phyloP scores from a whole-genome alignment of 2,888 invertebrate species.

The Elgonia sp. region DNA sequence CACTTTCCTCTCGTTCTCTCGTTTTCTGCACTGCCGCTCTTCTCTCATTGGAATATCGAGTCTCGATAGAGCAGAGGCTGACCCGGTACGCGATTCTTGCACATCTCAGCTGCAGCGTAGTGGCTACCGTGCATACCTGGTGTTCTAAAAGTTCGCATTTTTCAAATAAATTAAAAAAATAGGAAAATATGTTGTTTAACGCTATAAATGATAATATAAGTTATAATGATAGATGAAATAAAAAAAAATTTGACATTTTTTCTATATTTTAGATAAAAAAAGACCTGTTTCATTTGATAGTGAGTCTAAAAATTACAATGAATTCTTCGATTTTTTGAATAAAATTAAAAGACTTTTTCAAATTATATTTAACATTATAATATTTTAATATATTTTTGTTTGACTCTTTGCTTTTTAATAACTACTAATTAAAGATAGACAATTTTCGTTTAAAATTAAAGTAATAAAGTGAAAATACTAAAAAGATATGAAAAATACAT shows the following conservation, averaged over 20 bases:
- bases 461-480: too few species aligned
- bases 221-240: neutral
- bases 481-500: too few species aligned
- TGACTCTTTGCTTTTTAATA: too few species aligned
- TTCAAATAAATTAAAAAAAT: neutral
- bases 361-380: too few species aligned
- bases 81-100: conserved; percentile 73
- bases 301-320: too few species aligned
- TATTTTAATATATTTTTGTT: too few species aligned
- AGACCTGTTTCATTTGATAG: too few species aligned
- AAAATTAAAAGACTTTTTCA: too few species aligned
- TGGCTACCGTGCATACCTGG: conserved; percentile 49
- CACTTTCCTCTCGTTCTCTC: conserved; percentile 66
- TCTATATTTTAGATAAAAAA: neutral
- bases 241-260: neutral
- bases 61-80: conserved; percentile 75
- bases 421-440: too few species aligned
- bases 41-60: conserved; percentile 76
- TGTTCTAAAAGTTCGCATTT: conserved; percentile 56
- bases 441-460: too few species aligned
- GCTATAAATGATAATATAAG: neutral
- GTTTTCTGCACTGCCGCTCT: conserved; percentile 69
- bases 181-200: neutral
- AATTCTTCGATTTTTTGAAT: too few species aligned
- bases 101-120: conserved; percentile 70